Evolutionary conservation across 2,797 vertebrate genomes (phyloP).

Genomic region (Buceros bicornis): DNA sequence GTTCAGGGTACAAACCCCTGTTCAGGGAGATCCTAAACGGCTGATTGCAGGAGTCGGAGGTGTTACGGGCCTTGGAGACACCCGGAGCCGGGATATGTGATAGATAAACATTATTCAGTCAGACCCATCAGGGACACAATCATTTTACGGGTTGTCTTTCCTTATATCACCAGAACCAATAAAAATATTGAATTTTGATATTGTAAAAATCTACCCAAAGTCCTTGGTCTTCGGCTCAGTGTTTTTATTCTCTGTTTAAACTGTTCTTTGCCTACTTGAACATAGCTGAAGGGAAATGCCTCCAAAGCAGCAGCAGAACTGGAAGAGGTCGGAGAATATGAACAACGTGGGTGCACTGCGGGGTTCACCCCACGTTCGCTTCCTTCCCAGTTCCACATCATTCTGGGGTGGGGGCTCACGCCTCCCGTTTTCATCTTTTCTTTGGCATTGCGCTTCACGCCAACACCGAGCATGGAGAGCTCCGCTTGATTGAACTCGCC

Average conservation of each 20-base stretch:
- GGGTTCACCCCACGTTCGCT: neutral
- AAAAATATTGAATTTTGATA: neutral
- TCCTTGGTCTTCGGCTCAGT: neutral
- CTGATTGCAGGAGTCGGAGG: neutral
- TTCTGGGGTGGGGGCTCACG: neutral
- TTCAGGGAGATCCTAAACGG: neutral
- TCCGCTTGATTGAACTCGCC: constrained; percentile 56
- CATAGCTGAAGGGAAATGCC: neutral
- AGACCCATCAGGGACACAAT: neutral
- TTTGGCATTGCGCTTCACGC: neutral
- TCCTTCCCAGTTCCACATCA: neutral
- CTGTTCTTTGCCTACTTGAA: neutral
- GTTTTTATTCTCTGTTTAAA: neutral
- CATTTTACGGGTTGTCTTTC: neutral
- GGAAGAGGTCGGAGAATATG: neutral
- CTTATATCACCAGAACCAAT: neutral
- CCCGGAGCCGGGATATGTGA: neutral
- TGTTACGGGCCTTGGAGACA: neutral
- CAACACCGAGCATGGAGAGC: neutral
- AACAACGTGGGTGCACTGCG: neutral
- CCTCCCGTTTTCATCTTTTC: neutral
- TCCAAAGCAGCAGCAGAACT: neutral
- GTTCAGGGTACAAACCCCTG: neutral
- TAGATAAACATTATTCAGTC: neutral
- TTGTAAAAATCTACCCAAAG: neutral